Conservation (phyloP, 2,113 vertebrate species). For the Apus apus region DNA sequence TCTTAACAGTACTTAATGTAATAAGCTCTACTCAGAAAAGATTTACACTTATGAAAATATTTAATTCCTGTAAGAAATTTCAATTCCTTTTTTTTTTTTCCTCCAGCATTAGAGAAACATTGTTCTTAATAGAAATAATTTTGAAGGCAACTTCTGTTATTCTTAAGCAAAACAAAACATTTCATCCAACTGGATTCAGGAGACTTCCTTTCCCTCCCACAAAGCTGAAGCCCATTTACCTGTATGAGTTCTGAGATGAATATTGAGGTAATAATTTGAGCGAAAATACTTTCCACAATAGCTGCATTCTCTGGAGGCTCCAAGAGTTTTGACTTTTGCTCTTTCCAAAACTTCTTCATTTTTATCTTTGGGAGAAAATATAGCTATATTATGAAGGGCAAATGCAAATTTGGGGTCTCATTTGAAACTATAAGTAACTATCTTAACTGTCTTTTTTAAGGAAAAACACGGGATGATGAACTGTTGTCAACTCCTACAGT, state of each 20-base stretch:
- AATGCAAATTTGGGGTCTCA: not conserved
- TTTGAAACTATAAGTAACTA: not conserved
- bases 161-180: not conserved
- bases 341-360: slow-evolving; percentile 83
- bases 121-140: not conserved
- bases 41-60: not conserved
- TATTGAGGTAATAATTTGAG: slow-evolving; percentile 98
- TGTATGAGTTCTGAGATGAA: slow-evolving; percentile 98
- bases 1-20: not conserved
- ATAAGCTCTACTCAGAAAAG: not conserved
- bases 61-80: not conserved
- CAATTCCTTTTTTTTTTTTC: not conserved
- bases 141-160: not conserved
- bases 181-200: not conserved
- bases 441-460: not conserved
- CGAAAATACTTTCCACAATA: slow-evolving; percentile 96
- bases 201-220: not conserved
- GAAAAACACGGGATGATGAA: not conserved
- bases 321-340: slow-evolving; percentile 85
- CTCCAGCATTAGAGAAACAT: not conserved
- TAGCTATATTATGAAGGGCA: not conserved
- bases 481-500: not conserved
- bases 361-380: slow-evolving; percentile 77
- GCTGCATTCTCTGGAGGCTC: slow-evolving; percentile 88
- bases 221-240: slow-evolving; percentile 76